A percentile compares a stretch with the other conserved stretches of the same genome.
phyloP scores from a whole-genome alignment of 2,888 invertebrate species.

The Drosophila ezoana region DNA sequence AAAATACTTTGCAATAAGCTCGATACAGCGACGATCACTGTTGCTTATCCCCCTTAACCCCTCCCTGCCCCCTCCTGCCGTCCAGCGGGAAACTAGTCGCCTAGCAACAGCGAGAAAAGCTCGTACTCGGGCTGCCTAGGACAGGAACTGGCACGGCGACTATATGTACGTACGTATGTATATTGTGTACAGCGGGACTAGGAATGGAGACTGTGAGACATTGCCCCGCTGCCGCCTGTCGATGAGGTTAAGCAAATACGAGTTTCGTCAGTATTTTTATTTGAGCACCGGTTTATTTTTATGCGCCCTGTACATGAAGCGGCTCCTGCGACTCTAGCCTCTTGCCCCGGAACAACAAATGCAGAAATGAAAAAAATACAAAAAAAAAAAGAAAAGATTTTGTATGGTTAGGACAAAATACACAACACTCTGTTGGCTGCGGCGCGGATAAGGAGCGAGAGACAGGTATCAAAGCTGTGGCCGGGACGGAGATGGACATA shows the following conservation, averaged over 20 bases:
- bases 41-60: constrained; percentile 5
- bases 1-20: constrained; percentile 7
- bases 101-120: constrained; percentile 64
- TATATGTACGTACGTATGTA: constrained; percentile 4
- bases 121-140: constrained; percentile 17
- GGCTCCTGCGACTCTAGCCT: constrained; percentile 30
- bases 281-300: constrained; percentile 65
- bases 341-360: constrained; percentile 45
- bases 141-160: constrained; percentile 16
- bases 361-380: constrained; percentile 43
- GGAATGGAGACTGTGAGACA: constrained; percentile 32
- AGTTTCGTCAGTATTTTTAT: constrained; percentile 76
- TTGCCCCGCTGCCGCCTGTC: constrained; percentile 30
- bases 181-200: constrained; percentile 32
- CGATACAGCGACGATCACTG: constrained; percentile 11
- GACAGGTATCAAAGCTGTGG: constrained; percentile 19
- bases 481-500: constrained; percentile 41
- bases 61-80: not conserved
- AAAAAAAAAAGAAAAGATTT: constrained; percentile 35
- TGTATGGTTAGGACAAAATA: constrained; percentile 57
- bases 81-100: constrained; percentile 43
- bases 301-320: constrained; percentile 46
- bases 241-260: constrained; percentile 75
- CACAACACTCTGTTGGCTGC: constrained; percentile 31
- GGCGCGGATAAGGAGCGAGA: constrained; percentile 31